Percentiles rank a stretch among this genome's conserved stretches.
Evolutionary conservation across 2,797 vertebrate species (phyloP).

Genomic region (Megaceryle alcyon): DNA sequence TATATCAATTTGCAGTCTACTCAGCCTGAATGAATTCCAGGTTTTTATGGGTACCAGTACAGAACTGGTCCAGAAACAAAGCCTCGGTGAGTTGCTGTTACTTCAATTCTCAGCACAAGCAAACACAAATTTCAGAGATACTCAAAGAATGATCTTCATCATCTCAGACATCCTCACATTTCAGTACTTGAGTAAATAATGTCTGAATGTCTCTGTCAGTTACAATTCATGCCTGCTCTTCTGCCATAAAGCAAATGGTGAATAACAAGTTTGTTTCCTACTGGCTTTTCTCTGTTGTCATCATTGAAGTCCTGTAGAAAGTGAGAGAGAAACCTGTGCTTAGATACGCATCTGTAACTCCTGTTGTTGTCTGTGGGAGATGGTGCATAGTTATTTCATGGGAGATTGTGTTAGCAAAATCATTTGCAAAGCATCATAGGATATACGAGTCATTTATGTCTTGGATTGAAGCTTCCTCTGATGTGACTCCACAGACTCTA

Average conservation of each 20-base stretch:
- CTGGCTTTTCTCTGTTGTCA: neutral
- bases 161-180: neutral
- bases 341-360: neutral
- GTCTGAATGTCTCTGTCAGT: neutral
- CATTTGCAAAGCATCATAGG: neutral
- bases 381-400: neutral
- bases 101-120: neutral
- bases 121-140: neutral
- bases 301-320: neutral
- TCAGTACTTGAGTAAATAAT: neutral
- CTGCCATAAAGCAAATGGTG: neutral
- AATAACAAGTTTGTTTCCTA: neutral
- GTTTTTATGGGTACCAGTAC: neutral
- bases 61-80: neutral
- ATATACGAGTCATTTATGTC: neutral
- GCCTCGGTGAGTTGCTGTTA: neutral
- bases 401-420: neutral
- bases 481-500: neutral
- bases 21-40: neutral
- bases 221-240: neutral
- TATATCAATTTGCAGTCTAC: neutral
- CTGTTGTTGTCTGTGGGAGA: neutral
- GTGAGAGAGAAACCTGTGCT: neutral
- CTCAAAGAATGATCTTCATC: neutral
- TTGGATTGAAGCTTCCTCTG: neutral